phyloP scores from a whole-genome alignment of 2,113 vertebrate genomes.

The Bujurquina vittata region DNA sequence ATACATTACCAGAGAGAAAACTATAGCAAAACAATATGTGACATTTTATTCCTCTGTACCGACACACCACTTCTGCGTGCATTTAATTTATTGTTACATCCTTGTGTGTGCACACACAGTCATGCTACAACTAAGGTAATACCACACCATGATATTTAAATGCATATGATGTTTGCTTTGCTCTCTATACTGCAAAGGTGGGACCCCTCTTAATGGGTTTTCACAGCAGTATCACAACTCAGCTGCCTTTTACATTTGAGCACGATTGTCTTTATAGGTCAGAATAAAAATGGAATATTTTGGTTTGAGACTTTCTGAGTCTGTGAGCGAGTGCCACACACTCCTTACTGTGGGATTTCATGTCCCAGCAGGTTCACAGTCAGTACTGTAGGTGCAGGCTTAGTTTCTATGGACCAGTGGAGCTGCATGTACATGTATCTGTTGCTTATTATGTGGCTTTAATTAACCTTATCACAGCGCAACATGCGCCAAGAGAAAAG shows the following conservation, averaged over 20 bases:
- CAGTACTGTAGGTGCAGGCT: neutral
- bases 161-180: neutral
- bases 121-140: neutral
- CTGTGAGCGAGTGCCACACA: neutral
- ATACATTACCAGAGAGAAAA: constrained; percentile 1
- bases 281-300: constrained; percentile 7
- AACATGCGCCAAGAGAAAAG: constrained; percentile 37
- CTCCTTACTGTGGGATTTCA: neutral
- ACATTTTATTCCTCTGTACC: constrained; percentile 3
- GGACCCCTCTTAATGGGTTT: constrained; percentile 26
- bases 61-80: neutral
- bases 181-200: constrained; percentile 13
- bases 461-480: constrained; percentile 63
- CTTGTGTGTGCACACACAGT: neutral
- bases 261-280: neutral
- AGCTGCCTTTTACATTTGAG: constrained; percentile 7
- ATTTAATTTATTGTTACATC: neutral
- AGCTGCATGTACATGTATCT: constrained; percentile 20
- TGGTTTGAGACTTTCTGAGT: neutral
- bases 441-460: constrained; percentile 38
- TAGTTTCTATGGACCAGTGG: neutral
- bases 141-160: constrained; percentile 18
- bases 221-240: constrained; percentile 20
- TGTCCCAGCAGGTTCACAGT: neutral
- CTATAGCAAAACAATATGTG: constrained; percentile 10